phyloP scores from a whole-genome alignment of 2,113 vertebrate genomes.

The Ageneiosus marmoratus region DNA sequence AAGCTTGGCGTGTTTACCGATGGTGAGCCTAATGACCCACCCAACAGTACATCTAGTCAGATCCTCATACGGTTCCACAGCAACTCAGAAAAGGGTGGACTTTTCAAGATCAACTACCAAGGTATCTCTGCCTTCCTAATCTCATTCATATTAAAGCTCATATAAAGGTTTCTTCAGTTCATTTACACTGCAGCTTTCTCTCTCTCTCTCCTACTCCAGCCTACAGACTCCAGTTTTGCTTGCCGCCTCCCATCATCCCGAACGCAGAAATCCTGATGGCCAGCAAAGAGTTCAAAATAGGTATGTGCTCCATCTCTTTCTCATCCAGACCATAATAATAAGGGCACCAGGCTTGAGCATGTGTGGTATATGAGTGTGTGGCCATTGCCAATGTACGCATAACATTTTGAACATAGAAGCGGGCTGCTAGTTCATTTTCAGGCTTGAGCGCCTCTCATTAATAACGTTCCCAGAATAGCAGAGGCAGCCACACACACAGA shows the following conservation, averaged over 20 bases:
- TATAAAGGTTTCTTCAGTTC: neutral
- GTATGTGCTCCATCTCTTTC: slow-evolving; percentile 66
- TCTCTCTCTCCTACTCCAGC: slow-evolving; percentile 67
- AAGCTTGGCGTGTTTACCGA: slow-evolving; percentile 92
- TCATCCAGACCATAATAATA: slow-evolving; percentile 8
- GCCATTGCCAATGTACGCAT: slow-evolving; percentile 30
- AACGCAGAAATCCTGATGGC: slow-evolving; percentile 93
- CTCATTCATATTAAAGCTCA: neutral
- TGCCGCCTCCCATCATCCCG: slow-evolving; percentile 87
- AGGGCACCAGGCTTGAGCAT: neutral
- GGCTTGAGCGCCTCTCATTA: slow-evolving; percentile 57
- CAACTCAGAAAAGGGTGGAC: slow-evolving; percentile 83
- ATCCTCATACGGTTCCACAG: slow-evolving; percentile 90
- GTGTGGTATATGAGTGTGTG: slow-evolving; percentile 55
- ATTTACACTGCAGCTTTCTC: neutral
- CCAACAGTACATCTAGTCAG: slow-evolving; percentile 92
- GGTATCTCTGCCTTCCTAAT: slow-evolving; percentile 67
- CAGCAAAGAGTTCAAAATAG: slow-evolving; percentile 93
- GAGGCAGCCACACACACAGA: slow-evolving; percentile 29
- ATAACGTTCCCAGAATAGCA: slow-evolving; percentile 56
- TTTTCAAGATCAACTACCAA: slow-evolving; percentile 86
- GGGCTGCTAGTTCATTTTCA: slow-evolving; percentile 56
- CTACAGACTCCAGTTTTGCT: slow-evolving; percentile 90
- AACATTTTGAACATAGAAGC: slow-evolving; percentile 49
- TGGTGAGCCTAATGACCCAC: slow-evolving; percentile 80